Base-by-base conservation (phyloP, 2,888 invertebrate species). In the Gastracanthus pulcherrimus region DNA sequence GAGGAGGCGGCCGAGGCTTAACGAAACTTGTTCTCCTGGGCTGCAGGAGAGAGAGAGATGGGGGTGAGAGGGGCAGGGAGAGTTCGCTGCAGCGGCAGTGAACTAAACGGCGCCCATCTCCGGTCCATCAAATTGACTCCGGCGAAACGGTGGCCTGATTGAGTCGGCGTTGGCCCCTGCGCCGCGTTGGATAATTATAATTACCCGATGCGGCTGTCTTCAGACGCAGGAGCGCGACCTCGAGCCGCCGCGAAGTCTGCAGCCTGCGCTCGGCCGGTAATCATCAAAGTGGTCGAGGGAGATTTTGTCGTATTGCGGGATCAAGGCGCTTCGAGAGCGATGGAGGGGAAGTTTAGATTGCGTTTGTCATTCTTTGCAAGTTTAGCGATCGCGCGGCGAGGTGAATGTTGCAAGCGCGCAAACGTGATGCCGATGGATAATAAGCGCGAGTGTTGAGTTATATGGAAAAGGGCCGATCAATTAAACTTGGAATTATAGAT, bases 121-220 rank as follows among this genome's bases (percentile, higher is more conserved):
- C 26, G 58, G 76, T 62, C 77, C 62, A 70, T 77, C 74, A 74
- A 75, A 71, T 64, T 70, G 74, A 76, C 51, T 45, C 41, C 23
- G 29, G 69, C 29, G 23, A 31, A 55, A 29, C 23, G 29, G 9
- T 36, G 16, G 64, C 64, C 51, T 67, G 81, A 81, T 81, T 77
- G 74, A 81, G 69, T 81, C 70, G 64, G 23, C 38, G 60, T 41
- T 55, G 19, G 23, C 41, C n/a, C 13, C 31, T 26, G 5, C 34
- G 64, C 16, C 55, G 19, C 72, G 23, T 55, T 45, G 38, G 78
- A 55, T 82, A 78, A 78, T 82, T 82, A 82, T 78, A 75, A 70
- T 81, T 77, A 60, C 23, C 13, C 48, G 19, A 23, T 38, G 69
- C 80, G 55, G 66, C 38, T 58, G 19, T 77, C 48, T 11, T 23